Percentiles rank a stretch among this genome's conserved stretches.
These are phyloP conservation scores for Speoplatyrhinus poulsoni DNA, from an alignment of 2,113 vertebrate genomes.

Conservation along the genomic window DNA sequence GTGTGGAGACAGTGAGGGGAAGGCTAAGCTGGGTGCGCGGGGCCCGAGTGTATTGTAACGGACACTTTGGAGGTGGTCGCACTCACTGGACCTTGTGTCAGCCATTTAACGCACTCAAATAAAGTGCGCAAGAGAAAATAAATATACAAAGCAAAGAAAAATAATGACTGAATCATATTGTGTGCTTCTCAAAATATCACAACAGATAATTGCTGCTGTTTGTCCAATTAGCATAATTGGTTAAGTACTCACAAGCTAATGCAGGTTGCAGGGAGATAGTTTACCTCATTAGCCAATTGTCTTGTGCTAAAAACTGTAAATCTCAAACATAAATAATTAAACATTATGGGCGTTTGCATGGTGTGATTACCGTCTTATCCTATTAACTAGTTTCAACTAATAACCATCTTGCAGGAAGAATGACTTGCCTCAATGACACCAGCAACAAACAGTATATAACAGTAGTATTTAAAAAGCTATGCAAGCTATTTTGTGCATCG, in stretches of 20 bases:
- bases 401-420: constrained; percentile 65
- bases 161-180: neutral
- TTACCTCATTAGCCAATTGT: constrained; percentile 78
- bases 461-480: constrained; percentile 65
- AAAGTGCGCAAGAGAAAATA: neutral
- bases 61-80: constrained; percentile 31
- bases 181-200: constrained; percentile 3
- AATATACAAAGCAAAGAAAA: neutral
- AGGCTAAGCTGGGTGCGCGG: constrained; percentile 9
- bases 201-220: neutral
- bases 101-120: constrained; percentile 3
- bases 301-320: constrained; percentile 65
- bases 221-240: constrained; percentile 6
- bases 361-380: constrained; percentile 78
- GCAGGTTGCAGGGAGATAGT: constrained; percentile 73
- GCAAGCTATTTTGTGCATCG: constrained; percentile 23
- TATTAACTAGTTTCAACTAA: constrained; percentile 80
- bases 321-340: constrained; percentile 58
- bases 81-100: constrained; percentile 23
- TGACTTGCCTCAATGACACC: constrained; percentile 60
- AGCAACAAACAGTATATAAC: constrained; percentile 28
- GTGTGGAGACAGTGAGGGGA: constrained; percentile 30
- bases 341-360: constrained; percentile 69
- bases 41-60: constrained; percentile 35
- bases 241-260: constrained; percentile 16